Conservation (phyloP, 2,888 invertebrate species). For the Patella ulyssiponensis region DNA sequence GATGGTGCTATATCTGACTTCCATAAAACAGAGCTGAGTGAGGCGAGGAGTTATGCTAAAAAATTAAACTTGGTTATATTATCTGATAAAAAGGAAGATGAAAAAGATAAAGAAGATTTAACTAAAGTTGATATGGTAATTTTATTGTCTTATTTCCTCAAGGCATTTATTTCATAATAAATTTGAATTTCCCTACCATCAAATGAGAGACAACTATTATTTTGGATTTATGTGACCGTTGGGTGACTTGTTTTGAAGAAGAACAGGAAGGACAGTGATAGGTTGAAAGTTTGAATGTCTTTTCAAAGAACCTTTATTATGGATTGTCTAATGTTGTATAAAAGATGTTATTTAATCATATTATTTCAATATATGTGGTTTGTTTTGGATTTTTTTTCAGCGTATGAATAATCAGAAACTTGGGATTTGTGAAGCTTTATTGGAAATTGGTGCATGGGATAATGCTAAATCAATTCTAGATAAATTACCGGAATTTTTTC, state of each 20-base stretch:
- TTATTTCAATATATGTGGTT: neutral
- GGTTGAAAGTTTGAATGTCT: too few relatives aligned
- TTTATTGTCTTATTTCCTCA: neutral
- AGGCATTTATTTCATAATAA: neutral
- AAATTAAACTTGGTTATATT: slow-evolving; percentile 80
- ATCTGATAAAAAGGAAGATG: slow-evolving; percentile 62
- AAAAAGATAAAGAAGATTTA: slow-evolving; percentile 61
- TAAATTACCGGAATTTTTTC: slow-evolving; percentile 84
- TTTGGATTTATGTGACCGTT: neutral
- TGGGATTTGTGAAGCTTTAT: slow-evolving; percentile 89
- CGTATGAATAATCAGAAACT: slow-evolving; percentile 87
- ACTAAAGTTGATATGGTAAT: slow-evolving; percentile 61
- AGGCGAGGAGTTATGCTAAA: slow-evolving; percentile 80
- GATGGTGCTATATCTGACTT: slow-evolving; percentile 86
- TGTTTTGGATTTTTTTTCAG: slow-evolving; percentile 39
- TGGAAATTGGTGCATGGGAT: slow-evolving; percentile 92
- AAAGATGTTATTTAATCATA: too few relatives aligned
- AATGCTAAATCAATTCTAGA: slow-evolving; percentile 86
- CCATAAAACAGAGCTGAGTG: slow-evolving; percentile 86
- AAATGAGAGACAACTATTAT: neutral
- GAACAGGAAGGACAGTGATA: too few relatives aligned
- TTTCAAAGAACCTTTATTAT: neutral
- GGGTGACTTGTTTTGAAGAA: too few relatives aligned
- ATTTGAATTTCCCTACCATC: neutral
- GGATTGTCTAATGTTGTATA: neutral